phyloP scores from a whole-genome alignment of 92 coral and sea anemone species.

The Palythoa grandiflora region DNA sequence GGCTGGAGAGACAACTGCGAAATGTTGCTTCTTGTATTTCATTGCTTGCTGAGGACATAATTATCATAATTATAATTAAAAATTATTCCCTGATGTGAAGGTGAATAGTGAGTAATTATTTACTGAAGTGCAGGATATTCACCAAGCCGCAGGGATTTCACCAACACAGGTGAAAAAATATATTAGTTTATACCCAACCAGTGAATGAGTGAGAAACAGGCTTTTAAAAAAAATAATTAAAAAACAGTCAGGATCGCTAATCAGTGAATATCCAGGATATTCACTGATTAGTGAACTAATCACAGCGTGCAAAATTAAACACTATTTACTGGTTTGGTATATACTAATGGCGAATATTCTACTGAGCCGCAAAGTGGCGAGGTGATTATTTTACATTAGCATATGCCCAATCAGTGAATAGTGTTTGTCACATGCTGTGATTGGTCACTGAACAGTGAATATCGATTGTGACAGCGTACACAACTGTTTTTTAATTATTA shows the following conservation, averaged over 20 bases:
- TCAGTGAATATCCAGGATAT: constrained; percentile 1
- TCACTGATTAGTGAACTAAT: constrained; percentile 6
- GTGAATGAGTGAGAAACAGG: neutral
- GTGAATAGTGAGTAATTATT: neutral
- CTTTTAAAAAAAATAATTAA: neutral
- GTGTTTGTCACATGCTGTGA: too few species aligned
- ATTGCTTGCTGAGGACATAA: neutral
- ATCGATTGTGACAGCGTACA: too few species aligned
- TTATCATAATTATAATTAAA: neutral
- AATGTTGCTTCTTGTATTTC: neutral
- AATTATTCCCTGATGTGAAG: neutral
- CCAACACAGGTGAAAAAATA: neutral
- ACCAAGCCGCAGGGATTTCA: neutral
- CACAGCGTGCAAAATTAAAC: too few species aligned
- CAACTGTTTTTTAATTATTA: too few species aligned
- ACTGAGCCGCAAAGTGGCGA: constrained; percentile 23
- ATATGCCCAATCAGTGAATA: too few species aligned
- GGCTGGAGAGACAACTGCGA: neutral
- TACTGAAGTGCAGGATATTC: neutral
- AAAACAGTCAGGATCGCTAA: neutral
- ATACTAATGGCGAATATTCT: neutral
- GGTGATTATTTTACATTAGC: neutral
- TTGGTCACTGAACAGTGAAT: too few species aligned
- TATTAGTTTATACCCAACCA: neutral
- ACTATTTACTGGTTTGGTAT: neutral